Percentiles rank a stretch among this genome's conserved stretches.
Conservation (phyloP, 2,113 vertebrate genomes). For the Chitala chitala region DNA sequence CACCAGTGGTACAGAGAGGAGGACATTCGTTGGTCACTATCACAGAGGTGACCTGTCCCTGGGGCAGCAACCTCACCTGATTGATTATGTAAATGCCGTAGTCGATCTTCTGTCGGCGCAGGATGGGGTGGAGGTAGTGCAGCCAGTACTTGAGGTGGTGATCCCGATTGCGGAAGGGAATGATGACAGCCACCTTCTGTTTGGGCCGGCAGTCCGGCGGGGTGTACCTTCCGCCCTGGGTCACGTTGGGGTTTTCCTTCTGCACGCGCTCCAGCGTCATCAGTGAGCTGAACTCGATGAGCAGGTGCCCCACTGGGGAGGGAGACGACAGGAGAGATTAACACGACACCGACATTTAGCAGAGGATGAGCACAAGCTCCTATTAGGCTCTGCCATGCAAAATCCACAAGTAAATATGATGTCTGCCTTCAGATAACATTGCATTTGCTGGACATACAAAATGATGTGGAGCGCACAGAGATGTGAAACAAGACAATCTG, state of each 20-base stretch:
- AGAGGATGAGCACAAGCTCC: too few species aligned
- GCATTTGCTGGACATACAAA: too few species aligned
- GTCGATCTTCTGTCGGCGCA: conserved; percentile 88
- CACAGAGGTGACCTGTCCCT: not conserved
- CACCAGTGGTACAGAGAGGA: too few species aligned
- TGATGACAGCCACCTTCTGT: conserved; percentile 96
- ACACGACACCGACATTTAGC: not conserved
- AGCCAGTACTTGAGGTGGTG: conserved; percentile 98
- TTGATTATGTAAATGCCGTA: conserved; percentile 96
- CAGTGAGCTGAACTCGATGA: conserved; percentile 94
- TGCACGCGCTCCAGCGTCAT: conserved; percentile 97
- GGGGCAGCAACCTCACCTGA: conserved; percentile 67
- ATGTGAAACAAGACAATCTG: too few species aligned
- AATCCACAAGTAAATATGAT: too few species aligned
- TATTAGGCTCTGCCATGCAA: too few species aligned
- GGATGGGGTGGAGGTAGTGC: conserved; percentile 94
- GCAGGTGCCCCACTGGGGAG: conserved; percentile 81
- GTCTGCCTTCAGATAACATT: too few species aligned
- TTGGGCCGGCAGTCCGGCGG: conserved; percentile 80
- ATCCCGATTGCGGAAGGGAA: conserved; percentile 92
- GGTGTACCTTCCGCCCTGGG: conserved; percentile 81
- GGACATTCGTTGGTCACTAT: too few species aligned
- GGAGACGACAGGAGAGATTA: conserved; percentile 15
- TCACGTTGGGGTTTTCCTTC: conserved; percentile 92
- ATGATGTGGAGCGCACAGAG: too few species aligned